phyloP scores from a whole-genome alignment of 2,113 vertebrate genomes.

The Coturnix japonica region DNA sequence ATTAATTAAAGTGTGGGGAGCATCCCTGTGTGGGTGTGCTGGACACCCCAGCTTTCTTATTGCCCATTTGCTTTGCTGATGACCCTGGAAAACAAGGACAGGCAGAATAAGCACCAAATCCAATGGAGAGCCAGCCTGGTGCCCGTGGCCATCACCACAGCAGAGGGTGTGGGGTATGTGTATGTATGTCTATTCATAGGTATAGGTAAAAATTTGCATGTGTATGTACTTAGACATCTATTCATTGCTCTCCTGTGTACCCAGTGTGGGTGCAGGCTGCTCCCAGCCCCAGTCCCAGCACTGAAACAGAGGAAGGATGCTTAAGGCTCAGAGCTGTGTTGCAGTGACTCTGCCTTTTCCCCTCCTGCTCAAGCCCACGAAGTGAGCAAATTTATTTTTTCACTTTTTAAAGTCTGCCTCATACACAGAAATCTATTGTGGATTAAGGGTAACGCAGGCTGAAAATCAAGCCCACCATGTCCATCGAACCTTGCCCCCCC shows the following conservation, averaged over 20 bases:
- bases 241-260: not conserved
- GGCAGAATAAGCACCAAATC: not conserved
- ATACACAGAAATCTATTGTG: not conserved
- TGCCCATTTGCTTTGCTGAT: not conserved
- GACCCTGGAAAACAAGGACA: not conserved
- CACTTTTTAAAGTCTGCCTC: constrained; percentile 3
- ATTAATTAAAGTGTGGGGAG: not conserved
- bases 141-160: fast-evolving
- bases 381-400: not conserved
- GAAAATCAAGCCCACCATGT: not conserved
- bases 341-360: not conserved
- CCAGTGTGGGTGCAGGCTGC: fast-evolving
- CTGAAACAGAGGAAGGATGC: not conserved
- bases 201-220: not conserved
- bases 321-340: not conserved
- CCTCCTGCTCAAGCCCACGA: not conserved
- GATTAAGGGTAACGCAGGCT: constrained; percentile 6
- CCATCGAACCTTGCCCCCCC: not conserved
- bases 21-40: not conserved
- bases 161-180: not conserved
- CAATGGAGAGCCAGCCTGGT: not conserved
- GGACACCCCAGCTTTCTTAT: not conserved
- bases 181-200: fast-evolving
- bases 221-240: too few species aligned
- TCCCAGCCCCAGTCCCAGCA: not conserved